A percentile compares a stretch with the other conserved stretches of the same genome.
Conservation (phyloP, 1,140 invertebrate species). For the Oncopodura yosiiana region DNA sequence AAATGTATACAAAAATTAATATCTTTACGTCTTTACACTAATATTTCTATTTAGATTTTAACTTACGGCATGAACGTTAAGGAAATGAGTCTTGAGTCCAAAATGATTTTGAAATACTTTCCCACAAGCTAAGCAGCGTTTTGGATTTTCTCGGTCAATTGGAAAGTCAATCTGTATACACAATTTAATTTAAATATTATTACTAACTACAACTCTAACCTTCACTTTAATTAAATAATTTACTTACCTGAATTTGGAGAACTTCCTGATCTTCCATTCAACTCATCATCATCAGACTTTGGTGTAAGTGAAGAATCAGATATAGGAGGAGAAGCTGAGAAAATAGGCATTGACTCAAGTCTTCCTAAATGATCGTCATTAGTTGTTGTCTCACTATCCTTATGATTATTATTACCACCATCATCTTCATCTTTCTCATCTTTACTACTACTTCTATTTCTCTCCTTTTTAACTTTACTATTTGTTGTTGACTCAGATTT, state of each 20-base stretch:
- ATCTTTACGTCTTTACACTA: not conserved
- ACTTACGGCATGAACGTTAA: slow-evolving; percentile 86
- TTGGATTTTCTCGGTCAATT: not conserved
- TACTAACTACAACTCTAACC: not conserved
- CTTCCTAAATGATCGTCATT: not conserved
- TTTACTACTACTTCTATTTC: slow-evolving; percentile 16
- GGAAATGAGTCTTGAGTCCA: slow-evolving; percentile 87
- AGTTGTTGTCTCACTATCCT: too few species aligned
- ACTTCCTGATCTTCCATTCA: slow-evolving; percentile 2
- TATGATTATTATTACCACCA: too few species aligned
- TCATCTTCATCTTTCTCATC: slow-evolving; percentile 8
- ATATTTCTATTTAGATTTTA: slow-evolving; percentile 4
- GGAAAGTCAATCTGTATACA: slow-evolving; percentile 9
- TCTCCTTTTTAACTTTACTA: slow-evolving; percentile 4
- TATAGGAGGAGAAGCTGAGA: not conserved
- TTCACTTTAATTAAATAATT: not conserved
- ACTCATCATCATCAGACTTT: slow-evolving; percentile 19
- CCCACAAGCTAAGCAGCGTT: slow-evolving; percentile 74
- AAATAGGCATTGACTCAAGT: not conserved
- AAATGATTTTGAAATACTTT: slow-evolving; percentile 91
- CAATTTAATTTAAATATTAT: not conserved
- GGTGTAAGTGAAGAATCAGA: not conserved
- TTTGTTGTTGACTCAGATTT: slow-evolving; percentile 27
- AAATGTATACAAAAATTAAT: too few species aligned
- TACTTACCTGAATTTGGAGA: slow-evolving; percentile 6